phyloP scores from a whole-genome alignment of 1,140 invertebrate genomes.

The Aphidius ervi region DNA sequence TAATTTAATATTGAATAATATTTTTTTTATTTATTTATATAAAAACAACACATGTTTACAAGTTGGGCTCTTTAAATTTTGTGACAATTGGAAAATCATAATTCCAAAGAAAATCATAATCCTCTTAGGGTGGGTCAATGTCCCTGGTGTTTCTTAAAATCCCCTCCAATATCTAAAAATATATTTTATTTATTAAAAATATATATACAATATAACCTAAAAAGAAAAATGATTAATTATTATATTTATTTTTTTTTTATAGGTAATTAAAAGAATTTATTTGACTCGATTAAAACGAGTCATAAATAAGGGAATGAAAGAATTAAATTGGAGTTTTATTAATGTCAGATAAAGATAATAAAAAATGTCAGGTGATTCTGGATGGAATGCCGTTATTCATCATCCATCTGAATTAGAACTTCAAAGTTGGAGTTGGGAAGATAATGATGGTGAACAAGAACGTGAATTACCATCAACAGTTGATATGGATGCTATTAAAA shows the following conservation, averaged over 20 bases:
- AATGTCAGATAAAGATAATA: slow-evolving; percentile 39
- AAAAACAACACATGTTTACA: no score
- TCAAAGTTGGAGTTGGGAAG: slow-evolving; percentile 52
- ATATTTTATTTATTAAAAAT: no score
- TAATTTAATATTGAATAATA: no score
- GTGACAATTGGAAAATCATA: no score
- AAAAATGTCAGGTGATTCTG: slow-evolving; percentile 55
- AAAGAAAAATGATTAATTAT: not conserved
- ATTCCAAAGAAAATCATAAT: no score
- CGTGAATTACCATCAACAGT: slow-evolving; percentile 61
- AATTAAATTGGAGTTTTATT: slow-evolving; percentile 29
- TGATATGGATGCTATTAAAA: slow-evolving; percentile 61
- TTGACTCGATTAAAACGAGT: not conserved
- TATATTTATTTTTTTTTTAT: not conserved
- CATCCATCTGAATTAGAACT: slow-evolving; percentile 56
- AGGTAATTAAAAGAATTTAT: slow-evolving; percentile 2
- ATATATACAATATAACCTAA: no score
- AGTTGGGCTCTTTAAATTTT: no score
- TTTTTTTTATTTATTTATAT: no score
- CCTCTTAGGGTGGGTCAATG: no score
- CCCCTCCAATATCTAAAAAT: no score
- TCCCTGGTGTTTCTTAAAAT: no score
- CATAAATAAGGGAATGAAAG: slow-evolving; percentile 31
- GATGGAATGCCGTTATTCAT: slow-evolving; percentile 61
- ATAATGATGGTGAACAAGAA: slow-evolving; percentile 58